Conservation (phyloP, 2,113 vertebrate species). For the Chelonoidis abingdonii region DNA sequence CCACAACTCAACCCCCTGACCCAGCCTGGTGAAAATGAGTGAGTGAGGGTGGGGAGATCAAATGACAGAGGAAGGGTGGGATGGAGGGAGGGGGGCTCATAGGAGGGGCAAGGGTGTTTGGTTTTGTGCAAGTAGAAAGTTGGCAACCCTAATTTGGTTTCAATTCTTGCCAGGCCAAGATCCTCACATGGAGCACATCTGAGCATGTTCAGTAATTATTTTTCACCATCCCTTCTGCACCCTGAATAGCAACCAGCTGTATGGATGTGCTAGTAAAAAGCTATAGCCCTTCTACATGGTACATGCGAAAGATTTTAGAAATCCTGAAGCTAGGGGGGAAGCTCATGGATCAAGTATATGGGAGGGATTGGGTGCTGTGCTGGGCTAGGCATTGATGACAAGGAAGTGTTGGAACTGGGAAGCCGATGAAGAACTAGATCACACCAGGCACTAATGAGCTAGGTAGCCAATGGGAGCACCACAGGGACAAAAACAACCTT, state of each 20-base stretch:
- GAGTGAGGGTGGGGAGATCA: too few species aligned
- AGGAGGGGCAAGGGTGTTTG: too few species aligned
- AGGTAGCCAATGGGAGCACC: background rate
- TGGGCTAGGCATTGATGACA: background rate
- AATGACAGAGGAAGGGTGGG: too few species aligned
- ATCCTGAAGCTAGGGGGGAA: background rate
- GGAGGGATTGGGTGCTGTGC: background rate
- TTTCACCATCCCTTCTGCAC: background rate
- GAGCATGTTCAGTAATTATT: background rate
- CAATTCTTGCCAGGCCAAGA: background rate
- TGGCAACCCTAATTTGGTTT: background rate
- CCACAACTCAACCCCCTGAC: too few species aligned
- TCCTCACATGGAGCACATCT: background rate
- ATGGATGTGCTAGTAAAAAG: background rate
- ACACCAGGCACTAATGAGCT: rapidly evolving
- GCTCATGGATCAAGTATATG: background rate
- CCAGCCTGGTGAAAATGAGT: too few species aligned
- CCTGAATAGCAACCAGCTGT: background rate
- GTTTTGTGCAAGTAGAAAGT: too few species aligned
- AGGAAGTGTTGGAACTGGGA: background rate
- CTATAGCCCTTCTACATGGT: rapidly evolving
- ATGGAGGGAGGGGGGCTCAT: too few species aligned
- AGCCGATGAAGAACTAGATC: background rate
- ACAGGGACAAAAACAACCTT: background rate
- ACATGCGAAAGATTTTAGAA: background rate